Conservation (phyloP, 2,797 vertebrate species). For the Poliocrania exsul region DNA sequence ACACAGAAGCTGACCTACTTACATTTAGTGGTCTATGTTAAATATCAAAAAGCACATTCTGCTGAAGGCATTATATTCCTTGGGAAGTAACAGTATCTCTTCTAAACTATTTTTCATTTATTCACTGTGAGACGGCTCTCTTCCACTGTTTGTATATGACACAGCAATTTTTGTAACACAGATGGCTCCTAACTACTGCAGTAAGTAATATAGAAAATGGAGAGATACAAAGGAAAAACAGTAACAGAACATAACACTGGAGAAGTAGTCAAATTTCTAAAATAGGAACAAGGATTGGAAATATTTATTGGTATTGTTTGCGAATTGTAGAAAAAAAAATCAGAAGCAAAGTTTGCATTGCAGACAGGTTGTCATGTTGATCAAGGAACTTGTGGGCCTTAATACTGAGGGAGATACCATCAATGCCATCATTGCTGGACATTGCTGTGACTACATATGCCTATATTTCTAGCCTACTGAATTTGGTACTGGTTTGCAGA, state of each 20-base stretch:
- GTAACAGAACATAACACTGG: neutral
- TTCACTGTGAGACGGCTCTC: neutral
- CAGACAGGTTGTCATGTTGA: neutral
- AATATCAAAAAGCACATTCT: neutral
- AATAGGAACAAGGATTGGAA: neutral
- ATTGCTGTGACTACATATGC: neutral
- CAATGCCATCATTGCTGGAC: neutral
- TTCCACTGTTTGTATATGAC: neutral
- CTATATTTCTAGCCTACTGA: neutral
- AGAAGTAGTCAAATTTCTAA: neutral
- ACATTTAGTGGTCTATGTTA: neutral
- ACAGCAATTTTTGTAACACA: neutral
- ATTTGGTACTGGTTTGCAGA: neutral
- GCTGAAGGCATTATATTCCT: neutral
- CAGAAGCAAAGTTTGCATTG: neutral
- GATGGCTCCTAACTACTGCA: neutral
- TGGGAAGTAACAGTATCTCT: neutral
- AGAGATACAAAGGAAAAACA: neutral
- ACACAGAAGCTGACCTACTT: constrained; percentile 21
- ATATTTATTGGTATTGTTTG: neutral
- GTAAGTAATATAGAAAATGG: neutral
- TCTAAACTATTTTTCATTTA: neutral
- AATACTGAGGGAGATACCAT: neutral
- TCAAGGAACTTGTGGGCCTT: neutral
- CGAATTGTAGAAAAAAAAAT: neutral